Percentiles rank a stretch among this genome's conserved stretches.
phyloP scores from a whole-genome alignment of 2,888 invertebrate genomes.

The Tuta absoluta region DNA sequence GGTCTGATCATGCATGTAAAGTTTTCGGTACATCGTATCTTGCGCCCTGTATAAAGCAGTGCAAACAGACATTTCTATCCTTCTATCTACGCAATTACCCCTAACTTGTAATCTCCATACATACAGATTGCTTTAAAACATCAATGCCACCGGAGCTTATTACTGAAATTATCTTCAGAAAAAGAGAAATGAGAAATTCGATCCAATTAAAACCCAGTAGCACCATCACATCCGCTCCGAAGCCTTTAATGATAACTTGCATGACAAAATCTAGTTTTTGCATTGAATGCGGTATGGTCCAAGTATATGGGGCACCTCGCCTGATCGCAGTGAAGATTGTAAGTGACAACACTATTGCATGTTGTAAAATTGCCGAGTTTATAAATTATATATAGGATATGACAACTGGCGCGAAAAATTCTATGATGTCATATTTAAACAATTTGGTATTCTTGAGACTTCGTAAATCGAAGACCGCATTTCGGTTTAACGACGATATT shows the following conservation, averaged over 20 bases:
- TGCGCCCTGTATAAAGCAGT: neutral
- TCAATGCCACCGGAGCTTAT: conserved; percentile 12
- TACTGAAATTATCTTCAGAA: conserved; percentile 39
- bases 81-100: neutral
- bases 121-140: neutral
- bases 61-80: neutral
- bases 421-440: no score
- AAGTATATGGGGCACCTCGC: conserved; percentile 34
- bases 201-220: conserved; percentile 67
- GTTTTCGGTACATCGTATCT: no score
- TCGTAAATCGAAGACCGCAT: no score
- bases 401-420: no score
- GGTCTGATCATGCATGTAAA: no score
- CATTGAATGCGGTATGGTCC: conserved; percentile 43
- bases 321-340: neutral
- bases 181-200: conserved; percentile 62
- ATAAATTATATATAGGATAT: no score
- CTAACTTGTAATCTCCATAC: conserved; percentile 6
- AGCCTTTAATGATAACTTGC: conserved; percentile 61
- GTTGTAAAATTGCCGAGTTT: no score
- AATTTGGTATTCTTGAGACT: no score
- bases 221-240: conserved; percentile 65
- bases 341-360: no score
- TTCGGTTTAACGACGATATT: no score
- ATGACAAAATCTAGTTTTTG: conserved; percentile 72